These are phyloP conservation scores for Chorisops tibialis DNA, from an alignment of 2,888 invertebrate species.

Conservation along the genomic window DNA sequence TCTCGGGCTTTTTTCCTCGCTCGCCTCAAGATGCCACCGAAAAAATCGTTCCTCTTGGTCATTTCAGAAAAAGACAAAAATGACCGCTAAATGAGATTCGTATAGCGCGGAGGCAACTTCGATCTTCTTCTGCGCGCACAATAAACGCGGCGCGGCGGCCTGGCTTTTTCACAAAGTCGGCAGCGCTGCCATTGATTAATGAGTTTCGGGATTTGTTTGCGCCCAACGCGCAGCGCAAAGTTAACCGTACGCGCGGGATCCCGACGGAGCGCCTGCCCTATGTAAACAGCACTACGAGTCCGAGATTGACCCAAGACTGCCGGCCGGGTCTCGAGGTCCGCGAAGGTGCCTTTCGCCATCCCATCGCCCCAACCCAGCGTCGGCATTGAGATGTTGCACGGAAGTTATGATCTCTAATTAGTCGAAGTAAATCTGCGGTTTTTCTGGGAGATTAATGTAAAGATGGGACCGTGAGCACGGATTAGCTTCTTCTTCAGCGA, in stretches of 20 bases:
- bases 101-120: conserved; percentile 12
- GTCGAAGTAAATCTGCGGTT: conserved; percentile 17
- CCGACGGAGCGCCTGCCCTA: too few relatives aligned
- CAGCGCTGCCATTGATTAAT: conserved; percentile 13
- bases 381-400: conserved; percentile 23
- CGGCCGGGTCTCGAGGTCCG: too few relatives aligned
- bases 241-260: neutral
- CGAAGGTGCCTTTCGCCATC: too few relatives aligned
- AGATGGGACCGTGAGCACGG: conserved; percentile 6
- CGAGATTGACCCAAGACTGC: too few relatives aligned
- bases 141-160: neutral
- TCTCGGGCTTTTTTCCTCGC: neutral
- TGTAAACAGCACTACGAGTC: too few relatives aligned
- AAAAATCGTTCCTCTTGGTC: neutral
- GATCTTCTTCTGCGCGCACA: neutral
- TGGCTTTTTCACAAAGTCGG: conserved; percentile 18
- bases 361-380: neutral
- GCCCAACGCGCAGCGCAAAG: neutral
- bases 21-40: neutral
- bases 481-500: conserved; percentile 4
- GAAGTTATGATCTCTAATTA: conserved; percentile 25
- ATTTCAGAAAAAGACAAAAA: neutral
- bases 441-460: neutral
- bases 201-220: conserved; percentile 15
- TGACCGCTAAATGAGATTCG: conserved; percentile 16